phyloP scores from a whole-genome alignment of 2,113 vertebrate genomes.

The Solea solea region DNA sequence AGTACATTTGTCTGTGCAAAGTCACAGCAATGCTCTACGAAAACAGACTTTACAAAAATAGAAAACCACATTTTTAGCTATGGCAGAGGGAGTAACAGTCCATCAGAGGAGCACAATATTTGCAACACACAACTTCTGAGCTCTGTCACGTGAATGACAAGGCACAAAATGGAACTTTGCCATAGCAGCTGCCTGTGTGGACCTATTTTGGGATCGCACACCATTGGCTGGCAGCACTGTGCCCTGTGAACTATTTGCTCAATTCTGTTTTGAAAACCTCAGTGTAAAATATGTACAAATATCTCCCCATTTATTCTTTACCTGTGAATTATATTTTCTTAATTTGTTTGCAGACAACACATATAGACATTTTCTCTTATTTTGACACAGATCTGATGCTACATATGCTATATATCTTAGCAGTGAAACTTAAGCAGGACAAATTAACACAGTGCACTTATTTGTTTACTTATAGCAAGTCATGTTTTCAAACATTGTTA shows the following conservation, averaged over 20 bases:
- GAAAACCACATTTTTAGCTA: background rate
- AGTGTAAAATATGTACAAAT: no score
- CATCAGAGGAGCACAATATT: conserved; percentile 1
- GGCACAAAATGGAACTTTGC: conserved; percentile 61
- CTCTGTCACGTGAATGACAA: conserved; percentile 51
- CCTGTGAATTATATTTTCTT: no score
- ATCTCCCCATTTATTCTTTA: no score
- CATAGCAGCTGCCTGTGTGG: conserved; percentile 67
- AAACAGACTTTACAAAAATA: background rate
- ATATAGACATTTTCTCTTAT: no score
- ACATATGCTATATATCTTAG: no score
- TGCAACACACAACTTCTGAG: conserved; percentile 2
- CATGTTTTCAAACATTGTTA: no score
- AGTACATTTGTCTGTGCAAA: background rate
- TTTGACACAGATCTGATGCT: no score
- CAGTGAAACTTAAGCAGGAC: no score
- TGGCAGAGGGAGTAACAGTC: background rate
- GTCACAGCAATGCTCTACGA: background rate
- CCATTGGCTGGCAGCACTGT: conserved; percentile 26
- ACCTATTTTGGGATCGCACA: conserved; percentile 77
- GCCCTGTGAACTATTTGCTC: conserved; percentile 60
- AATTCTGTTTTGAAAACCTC: background rate
- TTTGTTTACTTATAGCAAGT: no score
- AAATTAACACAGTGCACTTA: no score
- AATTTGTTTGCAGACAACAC: no score